Evolutionary conservation across 1,140 invertebrate genomes (phyloP).

Genomic region (Heterodera carotae): DNA sequence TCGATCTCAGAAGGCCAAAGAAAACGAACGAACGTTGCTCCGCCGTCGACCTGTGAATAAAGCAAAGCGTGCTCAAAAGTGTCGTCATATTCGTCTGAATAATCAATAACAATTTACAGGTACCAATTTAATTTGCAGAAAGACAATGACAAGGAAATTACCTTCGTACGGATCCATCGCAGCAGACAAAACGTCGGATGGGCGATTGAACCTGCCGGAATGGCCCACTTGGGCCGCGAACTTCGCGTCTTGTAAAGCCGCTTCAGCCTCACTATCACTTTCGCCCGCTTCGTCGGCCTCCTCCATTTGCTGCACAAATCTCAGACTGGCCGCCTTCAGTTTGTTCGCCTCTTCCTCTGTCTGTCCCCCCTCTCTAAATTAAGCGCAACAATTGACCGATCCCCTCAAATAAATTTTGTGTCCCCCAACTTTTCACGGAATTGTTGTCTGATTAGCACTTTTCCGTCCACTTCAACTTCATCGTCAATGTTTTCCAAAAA

Average conservation of each 20-base stretch:
- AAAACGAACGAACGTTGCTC: neutral
- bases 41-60: constrained; percentile 23
- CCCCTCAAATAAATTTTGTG: too few relatives aligned
- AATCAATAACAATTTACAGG: too few relatives aligned
- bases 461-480: constrained; percentile 16
- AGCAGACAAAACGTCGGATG: neutral
- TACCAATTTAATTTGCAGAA: neutral
- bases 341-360: constrained; percentile 2
- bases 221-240: constrained; percentile 12
- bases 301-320: constrained; percentile 14
- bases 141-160: neutral
- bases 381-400: neutral
- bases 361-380: neutral
- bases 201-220: constrained; percentile 10
- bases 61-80: constrained; percentile 19
- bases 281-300: neutral
- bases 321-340: neutral
- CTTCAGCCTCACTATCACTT: constrained; percentile 1
- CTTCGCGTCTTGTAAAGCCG: neutral
- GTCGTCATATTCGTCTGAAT: constrained; percentile 31
- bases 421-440: constrained; percentile 8
- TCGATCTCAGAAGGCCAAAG: neutral
- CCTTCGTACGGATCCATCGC: constrained; percentile 12
- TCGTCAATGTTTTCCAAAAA: constrained; percentile 5
- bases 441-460: constrained; percentile 18